Evolutionary conservation across 2,113 vertebrate species (phyloP), one percentile per base, ranked within the genome.

Genomic region (Pedionomus torquatus): DNA sequence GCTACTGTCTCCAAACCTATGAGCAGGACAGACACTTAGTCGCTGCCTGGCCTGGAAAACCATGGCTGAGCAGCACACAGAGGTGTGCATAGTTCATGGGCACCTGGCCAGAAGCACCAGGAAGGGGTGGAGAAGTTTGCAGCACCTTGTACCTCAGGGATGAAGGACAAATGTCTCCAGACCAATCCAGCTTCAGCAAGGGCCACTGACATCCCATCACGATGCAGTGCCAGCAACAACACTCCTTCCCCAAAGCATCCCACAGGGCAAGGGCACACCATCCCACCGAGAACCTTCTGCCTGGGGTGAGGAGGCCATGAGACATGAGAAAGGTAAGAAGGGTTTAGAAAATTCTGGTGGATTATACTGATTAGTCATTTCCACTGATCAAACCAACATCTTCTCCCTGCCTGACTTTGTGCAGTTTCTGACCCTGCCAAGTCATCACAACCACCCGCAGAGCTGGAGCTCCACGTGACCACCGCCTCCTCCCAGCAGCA

Each of bases 351-450:
- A 46, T 85, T 90, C 83, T 94, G 49, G 64, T 82, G 46, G 17
- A n/a, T 91, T 83, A 66, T 60, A 48, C 88, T 55, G 72, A 25
- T 82, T 83, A 87, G 78, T 88, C 75, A 77, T 69, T 88, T 41
- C 68, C 58, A 77, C 71, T 5, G 25, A 58, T 87, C 89, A 57
- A 74, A 25, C 30, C 43, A 61, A 23, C 52, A 49, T 64, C 90
- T 57, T 39, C 61, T 69, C 89, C 83, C 81, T 93, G 84, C n/a
- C 61, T 83, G 82, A 63, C 66, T 95, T 89, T 7, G 51, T 55
- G 26, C 61, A 44, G 52, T 83, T 93, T 82, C 93, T 95, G 72
- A 75, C 93, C 78, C 87, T 87, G 86, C 43, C 14, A 1, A 69
- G 17, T 76, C 87, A 88, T 91, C 37, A 9, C 70, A 63, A 13